Evolutionary conservation across 2,888 invertebrate species (phyloP).

Genomic region (Bombyx huttoni): DNA sequence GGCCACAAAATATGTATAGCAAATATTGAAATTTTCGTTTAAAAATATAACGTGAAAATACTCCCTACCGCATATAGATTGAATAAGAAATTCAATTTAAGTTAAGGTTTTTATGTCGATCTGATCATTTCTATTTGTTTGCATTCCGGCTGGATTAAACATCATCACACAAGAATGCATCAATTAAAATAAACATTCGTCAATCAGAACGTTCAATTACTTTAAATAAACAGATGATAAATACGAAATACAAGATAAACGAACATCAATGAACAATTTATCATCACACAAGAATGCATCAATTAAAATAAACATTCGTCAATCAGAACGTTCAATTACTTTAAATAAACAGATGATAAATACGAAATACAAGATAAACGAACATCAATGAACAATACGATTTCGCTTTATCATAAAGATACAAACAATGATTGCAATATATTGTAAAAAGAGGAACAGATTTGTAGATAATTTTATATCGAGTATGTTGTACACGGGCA

Average conservation of each 20-base stretch:
- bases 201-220: constrained; percentile 37
- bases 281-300: constrained; percentile 43
- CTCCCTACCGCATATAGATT: no score
- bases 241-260: constrained; percentile 29
- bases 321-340: constrained; percentile 36
- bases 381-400: constrained; percentile 34
- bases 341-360: constrained; percentile 16
- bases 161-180: constrained; percentile 40
- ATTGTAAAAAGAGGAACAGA: constrained; percentile 32
- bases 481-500: constrained; percentile 36
- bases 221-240: constrained; percentile 16
- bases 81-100: not conserved
- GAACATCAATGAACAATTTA: constrained; percentile 38
- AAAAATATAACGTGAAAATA: no score
- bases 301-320: constrained; percentile 40
- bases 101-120: constrained; percentile 20
- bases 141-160: constrained; percentile 31
- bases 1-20: no score
- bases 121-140: constrained; percentile 38
- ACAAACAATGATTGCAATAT: constrained; percentile 23
- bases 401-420: constrained; percentile 31
- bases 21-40: no score
- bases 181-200: constrained; percentile 39
- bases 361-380: constrained; percentile 29
- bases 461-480: constrained; percentile 56